Evolutionary conservation across 1,140 invertebrate genomes (phyloP).

Genomic region (Pseudomyrmex cubaensis): DNA sequence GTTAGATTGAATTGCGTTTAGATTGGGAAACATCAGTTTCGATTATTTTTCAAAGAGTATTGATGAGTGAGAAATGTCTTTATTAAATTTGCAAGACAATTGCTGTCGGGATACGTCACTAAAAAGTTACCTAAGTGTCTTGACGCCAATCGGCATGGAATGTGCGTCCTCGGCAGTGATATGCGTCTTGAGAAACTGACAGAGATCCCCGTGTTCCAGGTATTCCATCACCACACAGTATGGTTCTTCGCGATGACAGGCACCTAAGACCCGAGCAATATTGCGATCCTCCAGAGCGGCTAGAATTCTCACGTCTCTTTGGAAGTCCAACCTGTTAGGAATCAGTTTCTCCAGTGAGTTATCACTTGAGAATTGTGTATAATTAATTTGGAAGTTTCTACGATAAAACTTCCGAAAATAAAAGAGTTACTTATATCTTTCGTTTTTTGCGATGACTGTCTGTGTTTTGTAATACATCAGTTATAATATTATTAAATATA

Average conservation of each 20-base stretch:
- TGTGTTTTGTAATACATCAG: not conserved
- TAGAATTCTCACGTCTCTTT: slow-evolving; percentile 94
- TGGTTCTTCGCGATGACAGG: slow-evolving; percentile 93
- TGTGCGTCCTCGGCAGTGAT: slow-evolving; percentile 86
- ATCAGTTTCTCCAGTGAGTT: slow-evolving; percentile 14
- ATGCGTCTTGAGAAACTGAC: slow-evolving; percentile 92
- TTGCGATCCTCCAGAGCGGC: slow-evolving; percentile 94
- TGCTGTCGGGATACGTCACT: not conserved
- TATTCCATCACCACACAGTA: slow-evolving; percentile 96
- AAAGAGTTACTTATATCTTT: not conserved
- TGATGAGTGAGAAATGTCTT: not conserved
- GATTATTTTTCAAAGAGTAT: not conserved
- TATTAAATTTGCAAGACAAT: slow-evolving; percentile 1
- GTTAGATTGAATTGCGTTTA: too few species aligned
- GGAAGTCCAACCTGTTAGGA: slow-evolving; percentile 92
- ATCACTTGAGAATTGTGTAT: not conserved
- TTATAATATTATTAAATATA: not conserved
- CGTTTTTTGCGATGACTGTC: not conserved
- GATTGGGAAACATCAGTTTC: too few species aligned
- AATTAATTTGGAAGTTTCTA: not conserved
- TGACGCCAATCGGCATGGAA: slow-evolving; percentile 87
- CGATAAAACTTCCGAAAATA: not conserved
- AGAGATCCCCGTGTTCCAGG: slow-evolving; percentile 95
- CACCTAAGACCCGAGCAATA: slow-evolving; percentile 94
- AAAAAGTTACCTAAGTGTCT: slow-evolving; percentile 86